Evolutionary conservation across 2,113 vertebrate species (phyloP).

Genomic region (Martes martes): DNA sequence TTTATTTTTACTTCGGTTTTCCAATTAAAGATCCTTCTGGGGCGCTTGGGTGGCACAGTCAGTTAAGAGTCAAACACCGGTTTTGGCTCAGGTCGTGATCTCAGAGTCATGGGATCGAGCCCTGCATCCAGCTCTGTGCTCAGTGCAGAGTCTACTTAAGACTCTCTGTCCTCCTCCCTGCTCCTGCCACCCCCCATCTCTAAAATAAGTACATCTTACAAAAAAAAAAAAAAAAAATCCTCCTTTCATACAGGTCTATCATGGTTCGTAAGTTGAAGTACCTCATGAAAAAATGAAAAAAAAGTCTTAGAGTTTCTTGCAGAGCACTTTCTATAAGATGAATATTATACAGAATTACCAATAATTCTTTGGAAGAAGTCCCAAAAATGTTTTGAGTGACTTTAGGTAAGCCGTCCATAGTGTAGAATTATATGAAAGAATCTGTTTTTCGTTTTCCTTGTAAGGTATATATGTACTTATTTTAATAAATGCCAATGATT

Average conservation of each 20-base stretch:
- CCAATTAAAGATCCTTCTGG: neutral
- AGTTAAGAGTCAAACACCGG: neutral
- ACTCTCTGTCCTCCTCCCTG: neutral
- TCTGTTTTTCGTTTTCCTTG: neutral
- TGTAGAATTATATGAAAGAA: neutral
- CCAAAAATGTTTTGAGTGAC: conserved; percentile 8
- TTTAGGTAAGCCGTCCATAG: neutral
- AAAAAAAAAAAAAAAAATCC: neutral
- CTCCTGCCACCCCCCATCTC: neutral
- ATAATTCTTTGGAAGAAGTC: conserved; percentile 17
- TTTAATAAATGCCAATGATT: conserved; percentile 20
- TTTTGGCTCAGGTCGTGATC: neutral
- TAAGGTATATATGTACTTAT: neutral
- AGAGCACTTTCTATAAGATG: neutral
- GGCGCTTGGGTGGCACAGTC: neutral
- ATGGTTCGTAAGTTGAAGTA: neutral
- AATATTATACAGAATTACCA: conserved; percentile 27
- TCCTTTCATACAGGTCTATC: neutral
- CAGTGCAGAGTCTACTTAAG: neutral
- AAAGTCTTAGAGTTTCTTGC: neutral
- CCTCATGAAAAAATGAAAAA: neutral
- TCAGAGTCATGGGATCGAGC: neutral
- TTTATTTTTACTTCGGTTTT: conserved; percentile 25
- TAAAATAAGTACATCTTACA: neutral
- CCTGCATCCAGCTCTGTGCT: neutral